phyloP scores from a whole-genome alignment of 2,113 vertebrate genomes.

The Poeciliopsis occidentalis region DNA sequence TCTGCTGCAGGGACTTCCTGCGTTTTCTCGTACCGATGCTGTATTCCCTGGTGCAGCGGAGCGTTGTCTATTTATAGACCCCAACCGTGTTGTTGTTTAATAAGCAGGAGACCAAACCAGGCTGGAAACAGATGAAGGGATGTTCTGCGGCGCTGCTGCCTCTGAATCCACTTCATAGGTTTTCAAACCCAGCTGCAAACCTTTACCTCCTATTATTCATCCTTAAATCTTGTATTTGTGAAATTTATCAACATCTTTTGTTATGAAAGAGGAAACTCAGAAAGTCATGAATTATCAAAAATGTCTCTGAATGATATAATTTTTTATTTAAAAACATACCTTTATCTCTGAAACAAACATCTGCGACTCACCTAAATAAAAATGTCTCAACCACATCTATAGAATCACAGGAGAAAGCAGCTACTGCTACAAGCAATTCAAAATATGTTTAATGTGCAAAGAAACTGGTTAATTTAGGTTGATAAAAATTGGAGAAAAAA shows the following conservation, averaged over 20 bases:
- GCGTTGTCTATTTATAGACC: constrained; percentile 19
- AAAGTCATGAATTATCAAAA: no score
- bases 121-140: background rate
- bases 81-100: constrained; percentile 4
- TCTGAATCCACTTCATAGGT: background rate
- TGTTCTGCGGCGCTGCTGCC: background rate
- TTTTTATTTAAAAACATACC: background rate
- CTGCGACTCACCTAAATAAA: no score
- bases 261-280: background rate
- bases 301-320: no score
- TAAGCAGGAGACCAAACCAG: constrained; percentile 1
- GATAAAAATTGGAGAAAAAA: no score
- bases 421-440: no score
- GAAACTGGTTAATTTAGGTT: no score
- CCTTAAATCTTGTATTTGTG: background rate
- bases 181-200: background rate
- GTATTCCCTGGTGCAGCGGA: background rate
- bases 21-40: constrained; percentile 4
- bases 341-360: no score
- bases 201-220: background rate
- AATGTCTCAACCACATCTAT: background rate
- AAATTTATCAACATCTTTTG: background rate
- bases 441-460: no score
- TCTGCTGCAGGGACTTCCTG: constrained; percentile 15
- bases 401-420: no score